A percentile compares a stretch with the other conserved stretches of the same genome.
These are phyloP conservation scores for Sphenopsis melanotis DNA, from an alignment of 2,797 vertebrate genomes.

Conservation along the genomic window DNA sequence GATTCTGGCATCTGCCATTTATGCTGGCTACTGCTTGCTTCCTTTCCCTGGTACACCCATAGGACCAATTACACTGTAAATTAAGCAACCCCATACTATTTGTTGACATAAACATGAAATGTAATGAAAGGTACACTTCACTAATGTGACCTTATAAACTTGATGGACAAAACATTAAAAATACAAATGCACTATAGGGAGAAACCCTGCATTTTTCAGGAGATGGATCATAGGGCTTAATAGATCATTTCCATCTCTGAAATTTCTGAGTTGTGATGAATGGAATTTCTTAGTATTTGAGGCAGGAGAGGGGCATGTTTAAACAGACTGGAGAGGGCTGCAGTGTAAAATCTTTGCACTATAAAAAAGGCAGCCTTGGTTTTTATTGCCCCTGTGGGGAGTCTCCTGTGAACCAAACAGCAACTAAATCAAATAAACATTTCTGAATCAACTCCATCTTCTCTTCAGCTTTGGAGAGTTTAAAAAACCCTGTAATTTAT, in stretches of 20 bases:
- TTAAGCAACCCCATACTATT: background rate
- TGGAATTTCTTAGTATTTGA: conserved; percentile 60
- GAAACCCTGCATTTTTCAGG: background rate
- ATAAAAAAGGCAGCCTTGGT: conserved; percentile 51
- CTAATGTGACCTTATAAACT: conserved; percentile 13
- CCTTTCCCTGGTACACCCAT: background rate
- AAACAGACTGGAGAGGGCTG: conserved; percentile 18
- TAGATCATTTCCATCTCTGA: conserved; percentile 42
- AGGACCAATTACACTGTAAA: background rate
- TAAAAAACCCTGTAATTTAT: background rate
- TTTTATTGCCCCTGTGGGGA: conserved; percentile 50
- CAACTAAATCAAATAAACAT: conserved; percentile 60
- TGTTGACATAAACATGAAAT: background rate
- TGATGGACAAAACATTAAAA: background rate
- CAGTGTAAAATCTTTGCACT: conserved; percentile 31
- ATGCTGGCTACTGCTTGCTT: background rate
- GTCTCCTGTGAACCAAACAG: conserved; percentile 41
- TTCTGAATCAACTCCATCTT: conserved; percentile 60
- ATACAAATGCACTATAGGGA: background rate
- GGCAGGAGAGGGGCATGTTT: conserved; percentile 30
- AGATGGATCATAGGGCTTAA: background rate
- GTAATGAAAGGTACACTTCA: background rate
- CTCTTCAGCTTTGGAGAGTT: conserved; percentile 25
- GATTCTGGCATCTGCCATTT: background rate
- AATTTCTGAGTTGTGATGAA: conserved; percentile 46